Percentiles rank a stretch among this genome's conserved stretches.
Evolutionary conservation across 37 sponge, comb jelly and placozoan species (phyloP).

Genomic region (Crambe crambe): DNA sequence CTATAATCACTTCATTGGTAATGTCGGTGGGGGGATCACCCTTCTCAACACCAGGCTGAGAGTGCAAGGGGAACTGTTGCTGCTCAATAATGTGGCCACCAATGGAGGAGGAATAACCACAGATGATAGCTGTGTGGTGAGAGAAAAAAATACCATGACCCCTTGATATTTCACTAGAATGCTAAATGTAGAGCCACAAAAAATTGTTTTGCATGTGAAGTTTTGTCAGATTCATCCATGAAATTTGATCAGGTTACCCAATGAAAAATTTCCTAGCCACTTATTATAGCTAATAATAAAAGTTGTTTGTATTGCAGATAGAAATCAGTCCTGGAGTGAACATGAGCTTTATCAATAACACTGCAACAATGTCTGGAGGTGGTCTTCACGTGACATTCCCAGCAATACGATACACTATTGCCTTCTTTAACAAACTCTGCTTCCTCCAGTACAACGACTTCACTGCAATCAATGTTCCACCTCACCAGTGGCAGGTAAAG

Average conservation of each 20-base stretch:
- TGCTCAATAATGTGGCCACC: constrained; percentile 59
- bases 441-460: constrained; percentile 69
- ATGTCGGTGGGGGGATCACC: constrained; percentile 72
- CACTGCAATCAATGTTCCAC: constrained; percentile 40
- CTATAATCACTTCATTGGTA: constrained; percentile 49
- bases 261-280: no score
- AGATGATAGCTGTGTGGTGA: constrained; percentile 72
- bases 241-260: no score
- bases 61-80: constrained; percentile 41
- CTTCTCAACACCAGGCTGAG: constrained; percentile 65
- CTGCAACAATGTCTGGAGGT: constrained; percentile 62
- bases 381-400: constrained; percentile 78
- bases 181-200: no score
- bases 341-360: constrained; percentile 53
- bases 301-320: no score
- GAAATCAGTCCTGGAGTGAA: constrained; percentile 35
- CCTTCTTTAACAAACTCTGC: constrained; percentile 76
- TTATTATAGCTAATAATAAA: no score
- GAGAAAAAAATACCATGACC: no score
- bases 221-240: no score
- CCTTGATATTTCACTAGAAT: no score
- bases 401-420: constrained; percentile 69
- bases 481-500: constrained; percentile 66
- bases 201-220: no score
- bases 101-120: constrained; percentile 78